These are phyloP conservation scores for Python bivittatus DNA, from an alignment of 2,113 vertebrate species.

Conservation along the genomic window DNA sequence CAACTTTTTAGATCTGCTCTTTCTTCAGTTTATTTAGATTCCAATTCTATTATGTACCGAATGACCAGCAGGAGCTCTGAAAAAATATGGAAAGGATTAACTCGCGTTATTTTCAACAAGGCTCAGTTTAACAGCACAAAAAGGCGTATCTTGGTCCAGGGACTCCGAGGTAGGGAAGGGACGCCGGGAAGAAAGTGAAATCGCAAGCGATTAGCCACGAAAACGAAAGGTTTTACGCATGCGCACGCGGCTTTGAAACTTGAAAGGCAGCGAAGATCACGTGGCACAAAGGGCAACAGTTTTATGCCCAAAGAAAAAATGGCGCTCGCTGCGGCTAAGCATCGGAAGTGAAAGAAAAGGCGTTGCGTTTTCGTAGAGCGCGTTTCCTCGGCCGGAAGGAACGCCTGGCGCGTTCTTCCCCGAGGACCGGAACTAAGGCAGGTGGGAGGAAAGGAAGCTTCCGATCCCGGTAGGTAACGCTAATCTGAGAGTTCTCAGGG, in stretches of 20 bases:
- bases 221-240: background rate
- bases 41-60: background rate
- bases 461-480: background rate
- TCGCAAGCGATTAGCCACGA: background rate
- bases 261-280: background rate
- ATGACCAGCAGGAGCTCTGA: background rate
- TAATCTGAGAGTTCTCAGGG: background rate
- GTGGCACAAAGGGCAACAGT: fast-evolving
- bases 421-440: background rate
- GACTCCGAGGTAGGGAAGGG: background rate
- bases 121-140: background rate
- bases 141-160: too few relatives aligned
- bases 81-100: background rate
- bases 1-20: background rate
- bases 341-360: background rate
- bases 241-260: background rate
- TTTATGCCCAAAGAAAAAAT: background rate
- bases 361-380: background rate
- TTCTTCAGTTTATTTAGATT: background rate
- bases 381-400: background rate
- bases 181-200: background rate
- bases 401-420: too few relatives aligned
- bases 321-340: background rate
- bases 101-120: background rate
- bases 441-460: background rate